phyloP scores from a whole-genome alignment of 2,797 vertebrate species.

The Threskiornis aethiopicus region DNA sequence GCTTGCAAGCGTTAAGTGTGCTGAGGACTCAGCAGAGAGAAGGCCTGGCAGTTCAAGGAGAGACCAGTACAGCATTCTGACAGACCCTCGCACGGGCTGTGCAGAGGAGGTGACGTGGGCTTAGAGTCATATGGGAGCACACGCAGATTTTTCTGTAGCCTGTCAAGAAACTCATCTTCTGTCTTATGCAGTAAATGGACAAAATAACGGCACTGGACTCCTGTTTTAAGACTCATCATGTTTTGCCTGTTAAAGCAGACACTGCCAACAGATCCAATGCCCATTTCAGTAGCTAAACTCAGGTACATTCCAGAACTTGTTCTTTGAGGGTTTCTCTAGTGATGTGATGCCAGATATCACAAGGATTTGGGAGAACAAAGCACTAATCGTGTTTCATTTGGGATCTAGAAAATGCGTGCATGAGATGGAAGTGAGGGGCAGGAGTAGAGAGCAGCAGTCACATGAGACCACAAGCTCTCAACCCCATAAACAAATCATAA shows the following conservation, averaged over 20 bases:
- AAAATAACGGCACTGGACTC: neutral
- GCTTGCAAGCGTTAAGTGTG: neutral
- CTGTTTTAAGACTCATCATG: neutral
- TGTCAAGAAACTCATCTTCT: neutral
- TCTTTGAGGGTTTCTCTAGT: neutral
- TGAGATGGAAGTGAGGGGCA: neutral
- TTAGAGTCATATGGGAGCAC: neutral
- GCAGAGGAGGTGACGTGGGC: neutral
- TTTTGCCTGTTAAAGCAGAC: neutral
- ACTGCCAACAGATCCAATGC: neutral
- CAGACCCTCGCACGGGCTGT: rapidly evolving
- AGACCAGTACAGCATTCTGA: neutral
- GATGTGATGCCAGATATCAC: neutral
- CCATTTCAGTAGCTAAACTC: neutral
- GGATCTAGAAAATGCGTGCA: neutral
- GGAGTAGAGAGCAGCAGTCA: neutral
- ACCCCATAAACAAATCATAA: neutral
- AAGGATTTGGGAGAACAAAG: neutral
- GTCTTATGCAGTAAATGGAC: neutral
- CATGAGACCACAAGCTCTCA: neutral
- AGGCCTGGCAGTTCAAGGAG: neutral
- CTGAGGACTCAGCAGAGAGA: neutral
- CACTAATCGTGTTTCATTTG: neutral
- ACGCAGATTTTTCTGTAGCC: neutral
- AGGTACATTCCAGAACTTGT: neutral